A percentile compares a stretch with the other conserved stretches of the same genome.
Evolutionary conservation across 2,888 invertebrate genomes (phyloP).

Genomic region (Netelia fuscicornis): DNA sequence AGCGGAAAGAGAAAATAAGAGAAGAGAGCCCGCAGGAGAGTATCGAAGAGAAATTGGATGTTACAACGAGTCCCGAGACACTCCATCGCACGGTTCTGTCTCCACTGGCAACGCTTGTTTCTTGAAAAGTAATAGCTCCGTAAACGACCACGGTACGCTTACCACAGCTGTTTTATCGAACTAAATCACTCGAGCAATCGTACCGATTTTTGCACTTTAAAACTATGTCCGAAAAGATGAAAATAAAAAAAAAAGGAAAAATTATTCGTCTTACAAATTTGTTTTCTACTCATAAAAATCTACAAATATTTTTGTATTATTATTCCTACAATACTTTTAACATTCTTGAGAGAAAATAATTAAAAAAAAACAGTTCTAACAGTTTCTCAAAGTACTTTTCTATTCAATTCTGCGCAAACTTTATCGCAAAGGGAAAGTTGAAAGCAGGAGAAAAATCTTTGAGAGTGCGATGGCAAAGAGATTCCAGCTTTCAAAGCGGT

Average conservation of each 20-base stretch:
- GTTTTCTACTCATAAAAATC: background rate
- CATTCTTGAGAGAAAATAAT: too few relatives aligned
- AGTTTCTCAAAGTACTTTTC: background rate
- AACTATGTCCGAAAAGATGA: background rate
- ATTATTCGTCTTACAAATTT: background rate
- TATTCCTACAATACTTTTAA: too few relatives aligned
- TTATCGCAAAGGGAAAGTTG: slow-evolving; percentile 31
- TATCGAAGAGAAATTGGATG: slow-evolving; percentile 63
- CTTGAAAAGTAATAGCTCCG: slow-evolving; percentile 48
- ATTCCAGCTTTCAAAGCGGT: slow-evolving; percentile 45
- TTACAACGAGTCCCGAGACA: slow-evolving; percentile 46
- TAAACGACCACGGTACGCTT: slow-evolving; percentile 17
- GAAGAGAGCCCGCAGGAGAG: slow-evolving; percentile 35
- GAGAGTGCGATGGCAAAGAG: slow-evolving; percentile 13
- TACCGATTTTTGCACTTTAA: background rate
- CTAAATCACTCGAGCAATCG: slow-evolving; percentile 14
- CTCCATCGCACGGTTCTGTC: slow-evolving; percentile 31
- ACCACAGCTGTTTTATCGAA: slow-evolving; percentile 38
- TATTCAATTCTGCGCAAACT: slow-evolving; percentile 14
- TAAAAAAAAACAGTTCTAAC: too few relatives aligned
- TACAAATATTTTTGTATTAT: background rate
- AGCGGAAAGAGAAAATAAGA: slow-evolving; percentile 39
- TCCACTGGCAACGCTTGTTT: slow-evolving; percentile 32
- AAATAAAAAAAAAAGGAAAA: background rate
- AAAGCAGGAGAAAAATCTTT: slow-evolving; percentile 8